phyloP scores from a whole-genome alignment of 2,113 vertebrate species.

The Phylloscopus whistleri region DNA sequence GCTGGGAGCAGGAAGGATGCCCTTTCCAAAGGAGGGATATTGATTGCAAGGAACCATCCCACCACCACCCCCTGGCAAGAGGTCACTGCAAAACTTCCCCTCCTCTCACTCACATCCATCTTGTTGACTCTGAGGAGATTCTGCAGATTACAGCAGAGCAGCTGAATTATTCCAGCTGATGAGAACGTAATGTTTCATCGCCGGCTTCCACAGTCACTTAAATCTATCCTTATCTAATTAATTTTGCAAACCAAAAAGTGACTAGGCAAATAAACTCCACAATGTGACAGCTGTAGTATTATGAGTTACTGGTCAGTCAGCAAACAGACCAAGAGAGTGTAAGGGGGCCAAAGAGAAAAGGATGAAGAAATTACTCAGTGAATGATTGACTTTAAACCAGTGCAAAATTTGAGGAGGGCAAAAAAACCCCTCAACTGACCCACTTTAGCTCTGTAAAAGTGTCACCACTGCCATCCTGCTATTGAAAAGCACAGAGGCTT shows the following conservation, averaged over 20 bases:
- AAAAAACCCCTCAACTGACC: background rate
- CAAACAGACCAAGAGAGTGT: background rate
- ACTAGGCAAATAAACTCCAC: conserved; percentile 38
- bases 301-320: background rate
- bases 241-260: conserved; percentile 57
- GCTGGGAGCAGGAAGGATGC: background rate
- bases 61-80: background rate
- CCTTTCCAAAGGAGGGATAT: background rate
- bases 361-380: background rate
- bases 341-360: background rate
- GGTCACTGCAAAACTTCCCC: background rate
- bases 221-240: conserved; percentile 56
- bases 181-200: conserved; percentile 37
- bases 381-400: background rate
- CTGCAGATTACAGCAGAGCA: background rate
- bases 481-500: background rate
- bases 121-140: background rate
- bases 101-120: background rate
- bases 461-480: background rate
- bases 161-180: conserved; percentile 12
- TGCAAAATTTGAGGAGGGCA: background rate
- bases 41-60: background rate
- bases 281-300: conserved; percentile 24
- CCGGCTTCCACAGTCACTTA: conserved; percentile 53
- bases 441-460: background rate